Conservation (phyloP, 1,140 invertebrate species). For the Drosophila quadrilineata region DNA sequence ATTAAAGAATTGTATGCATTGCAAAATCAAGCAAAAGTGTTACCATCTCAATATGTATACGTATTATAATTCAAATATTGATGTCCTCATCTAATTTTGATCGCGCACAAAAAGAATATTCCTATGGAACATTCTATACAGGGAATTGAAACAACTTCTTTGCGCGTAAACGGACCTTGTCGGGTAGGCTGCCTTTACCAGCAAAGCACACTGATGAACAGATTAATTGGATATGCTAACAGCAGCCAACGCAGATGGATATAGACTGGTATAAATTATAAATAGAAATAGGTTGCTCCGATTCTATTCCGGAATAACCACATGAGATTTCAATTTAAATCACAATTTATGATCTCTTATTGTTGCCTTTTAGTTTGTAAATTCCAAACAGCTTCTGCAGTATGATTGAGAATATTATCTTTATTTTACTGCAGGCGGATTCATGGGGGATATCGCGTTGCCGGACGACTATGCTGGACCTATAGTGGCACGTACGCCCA, state of each 20-base stretch:
- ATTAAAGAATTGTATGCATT: too few species aligned
- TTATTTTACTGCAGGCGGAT: conserved; percentile 84
- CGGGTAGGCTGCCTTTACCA: too few species aligned
- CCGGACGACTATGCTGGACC: conserved; percentile 82
- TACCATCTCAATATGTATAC: too few species aligned
- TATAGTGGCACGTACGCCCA: conserved; percentile 68
- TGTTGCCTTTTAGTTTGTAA: conserved; percentile 48
- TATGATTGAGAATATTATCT: neutral
- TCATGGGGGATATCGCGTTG: conserved; percentile 91
- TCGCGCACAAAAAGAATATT: too few species aligned
- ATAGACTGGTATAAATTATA: conserved; percentile 67
- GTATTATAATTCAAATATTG: too few species aligned
- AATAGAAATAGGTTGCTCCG: conserved; percentile 32
- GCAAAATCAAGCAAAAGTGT: too few species aligned
- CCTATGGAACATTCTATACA: too few species aligned
- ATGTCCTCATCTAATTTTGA: too few species aligned
- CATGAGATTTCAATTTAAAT: conserved; percentile 77
- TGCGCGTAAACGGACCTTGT: too few species aligned
- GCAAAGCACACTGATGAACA: conserved; percentile 32
- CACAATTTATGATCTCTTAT: conserved; percentile 52
- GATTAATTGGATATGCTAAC: conserved; percentile 65
- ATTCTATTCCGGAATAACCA: conserved; percentile 16
- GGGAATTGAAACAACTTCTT: too few species aligned
- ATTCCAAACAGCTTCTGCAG: conserved; percentile 23
- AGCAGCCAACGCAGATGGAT: conserved; percentile 1